Percentiles rank a stretch among this genome's conserved stretches.
These are phyloP conservation scores for Chrysomela aeneicollis DNA, from an alignment of 2,888 invertebrate species.

Conservation along the genomic window DNA sequence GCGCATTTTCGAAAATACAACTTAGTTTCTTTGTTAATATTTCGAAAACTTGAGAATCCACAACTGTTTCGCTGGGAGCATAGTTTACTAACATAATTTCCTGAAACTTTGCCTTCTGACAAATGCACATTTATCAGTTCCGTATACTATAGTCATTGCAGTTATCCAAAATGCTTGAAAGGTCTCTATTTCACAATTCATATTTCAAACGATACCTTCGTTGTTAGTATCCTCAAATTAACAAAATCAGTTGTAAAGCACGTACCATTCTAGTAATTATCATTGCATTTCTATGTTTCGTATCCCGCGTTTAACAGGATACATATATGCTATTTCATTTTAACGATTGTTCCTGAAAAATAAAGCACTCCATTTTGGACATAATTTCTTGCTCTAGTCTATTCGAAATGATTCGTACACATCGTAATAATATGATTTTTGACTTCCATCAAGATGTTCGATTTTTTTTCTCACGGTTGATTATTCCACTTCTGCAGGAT, in stretches of 20 bases:
- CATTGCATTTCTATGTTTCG: slow-evolving; percentile 3
- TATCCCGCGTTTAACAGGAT: not conserved
- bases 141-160: too few species aligned
- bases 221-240: not conserved
- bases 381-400: not conserved
- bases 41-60: too few species aligned
- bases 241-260: slow-evolving; percentile 1
- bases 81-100: too few species aligned
- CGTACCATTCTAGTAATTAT: not conserved
- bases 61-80: too few species aligned
- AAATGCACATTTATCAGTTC: too few species aligned
- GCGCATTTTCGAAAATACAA: too few species aligned
- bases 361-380: not conserved
- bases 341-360: not conserved
- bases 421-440: too few species aligned
- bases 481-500: too few species aligned
- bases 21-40: too few species aligned
- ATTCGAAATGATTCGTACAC: too few species aligned
- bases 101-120: too few species aligned
- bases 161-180: not conserved
- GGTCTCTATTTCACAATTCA: not conserved
- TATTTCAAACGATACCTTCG: not conserved
- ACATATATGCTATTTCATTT: slow-evolving; percentile 1
- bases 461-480: not conserved
- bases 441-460: too few species aligned